These are phyloP conservation scores for Odontamblyopus lacepedii DNA, from an alignment of 2,797 vertebrate species.

Conservation along the genomic window DNA sequence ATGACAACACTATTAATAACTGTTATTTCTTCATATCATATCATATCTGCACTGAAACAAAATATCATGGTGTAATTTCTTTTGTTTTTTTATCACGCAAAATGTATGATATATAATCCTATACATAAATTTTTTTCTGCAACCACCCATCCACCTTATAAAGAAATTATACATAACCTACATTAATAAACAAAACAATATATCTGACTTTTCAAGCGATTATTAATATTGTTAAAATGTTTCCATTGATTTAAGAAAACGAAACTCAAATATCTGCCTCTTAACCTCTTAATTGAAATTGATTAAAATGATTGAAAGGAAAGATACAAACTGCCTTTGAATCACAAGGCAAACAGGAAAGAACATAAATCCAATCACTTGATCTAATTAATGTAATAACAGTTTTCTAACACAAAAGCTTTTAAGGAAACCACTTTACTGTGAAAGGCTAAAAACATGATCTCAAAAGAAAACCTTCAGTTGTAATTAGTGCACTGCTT, in stretches of 20 bases:
- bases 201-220: too few relatives aligned
- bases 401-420: not conserved
- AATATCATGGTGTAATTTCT: too few relatives aligned
- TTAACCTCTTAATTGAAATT: not conserved
- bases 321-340: not conserved
- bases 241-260: not conserved
- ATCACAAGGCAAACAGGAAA: not conserved
- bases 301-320: not conserved
- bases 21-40: too few relatives aligned
- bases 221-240: not conserved
- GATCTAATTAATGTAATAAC: not conserved
- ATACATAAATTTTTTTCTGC: too few relatives aligned
- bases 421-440: not conserved
- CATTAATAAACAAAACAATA: too few relatives aligned
- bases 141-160: too few relatives aligned
- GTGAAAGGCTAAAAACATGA: slow-evolving; percentile 1
- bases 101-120: too few relatives aligned
- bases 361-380: not conserved
- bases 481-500: slow-evolving; percentile 27
- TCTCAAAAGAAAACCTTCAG: slow-evolving; percentile 21
- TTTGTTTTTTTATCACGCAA: too few relatives aligned
- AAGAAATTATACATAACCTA: too few relatives aligned
- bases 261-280: not conserved
- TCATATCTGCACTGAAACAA: too few relatives aligned
- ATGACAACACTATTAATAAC: too few relatives aligned